Evolutionary conservation across 2,797 vertebrate species (phyloP).

Genomic region (Distichodus sexfasciatus): DNA sequence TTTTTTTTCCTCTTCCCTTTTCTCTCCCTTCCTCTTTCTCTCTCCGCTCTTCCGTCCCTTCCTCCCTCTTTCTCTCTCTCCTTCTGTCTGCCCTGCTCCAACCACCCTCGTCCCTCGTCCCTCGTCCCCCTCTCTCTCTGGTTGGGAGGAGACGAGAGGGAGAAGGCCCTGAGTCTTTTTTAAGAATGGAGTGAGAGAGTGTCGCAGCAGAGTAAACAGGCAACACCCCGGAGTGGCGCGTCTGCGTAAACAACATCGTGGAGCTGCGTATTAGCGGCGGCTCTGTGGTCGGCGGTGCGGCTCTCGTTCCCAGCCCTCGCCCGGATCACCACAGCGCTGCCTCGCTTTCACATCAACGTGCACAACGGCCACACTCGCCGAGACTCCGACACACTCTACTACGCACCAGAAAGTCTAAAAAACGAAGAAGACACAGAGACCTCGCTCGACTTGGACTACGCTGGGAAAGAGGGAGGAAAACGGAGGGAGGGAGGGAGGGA

Average conservation of each 20-base stretch:
- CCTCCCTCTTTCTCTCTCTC: too few relatives aligned
- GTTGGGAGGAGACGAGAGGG: constrained; percentile 49
- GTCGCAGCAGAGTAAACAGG: constrained; percentile 71
- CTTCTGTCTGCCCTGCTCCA: too few relatives aligned
- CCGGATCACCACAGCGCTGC: constrained; percentile 63
- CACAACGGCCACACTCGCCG: too few relatives aligned
- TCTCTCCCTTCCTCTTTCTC: too few relatives aligned
- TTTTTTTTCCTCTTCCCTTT: too few relatives aligned
- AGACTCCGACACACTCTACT: too few relatives aligned
- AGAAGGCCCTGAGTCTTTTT: constrained; percentile 64
- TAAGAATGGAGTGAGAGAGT: constrained; percentile 66
- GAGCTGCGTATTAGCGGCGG: constrained; percentile 69
- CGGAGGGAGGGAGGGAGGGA: constrained; percentile 15
- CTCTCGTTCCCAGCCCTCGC: constrained; percentile 66
- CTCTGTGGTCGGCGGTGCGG: constrained; percentile 61
- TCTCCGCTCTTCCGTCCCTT: too few relatives aligned
- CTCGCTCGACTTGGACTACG: constrained; percentile 52
- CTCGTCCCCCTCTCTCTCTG: constrained; percentile 54
- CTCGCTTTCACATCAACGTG: constrained; percentile 68
- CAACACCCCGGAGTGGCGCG: constrained; percentile 73
- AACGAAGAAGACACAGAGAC: too few relatives aligned
- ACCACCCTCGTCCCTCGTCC: too few relatives aligned
- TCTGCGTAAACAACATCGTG: constrained; percentile 71
- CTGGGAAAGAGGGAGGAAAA: constrained; percentile 47
- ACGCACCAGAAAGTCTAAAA: too few relatives aligned